Percentiles rank a stretch among this genome's conserved stretches.
These are phyloP conservation scores for Cylas formicarius DNA, from an alignment of 1,140 invertebrate genomes.

Conservation along the genomic window DNA sequence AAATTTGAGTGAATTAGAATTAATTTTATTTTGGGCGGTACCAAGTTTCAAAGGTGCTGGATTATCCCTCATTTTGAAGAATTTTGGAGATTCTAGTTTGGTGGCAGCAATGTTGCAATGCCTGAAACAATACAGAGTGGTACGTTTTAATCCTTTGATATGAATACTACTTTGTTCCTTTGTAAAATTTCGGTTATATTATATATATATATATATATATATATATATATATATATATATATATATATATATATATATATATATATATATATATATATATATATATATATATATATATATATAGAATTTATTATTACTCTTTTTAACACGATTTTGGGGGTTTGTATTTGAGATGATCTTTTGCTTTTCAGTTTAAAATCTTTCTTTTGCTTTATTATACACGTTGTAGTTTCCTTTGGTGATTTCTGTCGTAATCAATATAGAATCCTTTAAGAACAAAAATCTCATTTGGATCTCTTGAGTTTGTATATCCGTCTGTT, in stretches of 20 bases:
- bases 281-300: no score
- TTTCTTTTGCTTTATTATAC: constrained; percentile 7
- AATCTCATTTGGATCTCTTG: constrained; percentile 10
- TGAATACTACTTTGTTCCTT: constrained; percentile 8
- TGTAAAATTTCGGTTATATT: constrained; percentile 3
- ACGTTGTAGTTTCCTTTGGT: constrained; percentile 6
- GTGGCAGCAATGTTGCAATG: background rate
- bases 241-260: no score
- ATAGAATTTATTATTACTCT: constrained; percentile 10
- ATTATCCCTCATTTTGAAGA: background rate
- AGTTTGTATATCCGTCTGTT: no score
- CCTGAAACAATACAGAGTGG: constrained; percentile 4
- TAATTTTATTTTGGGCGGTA: no score
- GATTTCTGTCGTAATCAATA: background rate
- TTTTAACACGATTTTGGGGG: constrained; percentile 4
- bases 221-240: no score
- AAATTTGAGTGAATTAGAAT: no score
- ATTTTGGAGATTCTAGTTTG: background rate
- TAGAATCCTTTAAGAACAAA: background rate
- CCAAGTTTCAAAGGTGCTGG: no score
- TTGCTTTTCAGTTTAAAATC: constrained; percentile 4
- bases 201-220: no score
- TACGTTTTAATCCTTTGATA: constrained; percentile 15
- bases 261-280: no score
- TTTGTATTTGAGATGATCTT: constrained; percentile 4